phyloP scores from a whole-genome alignment of 2,797 vertebrate species.

The Todus mexicanus region DNA sequence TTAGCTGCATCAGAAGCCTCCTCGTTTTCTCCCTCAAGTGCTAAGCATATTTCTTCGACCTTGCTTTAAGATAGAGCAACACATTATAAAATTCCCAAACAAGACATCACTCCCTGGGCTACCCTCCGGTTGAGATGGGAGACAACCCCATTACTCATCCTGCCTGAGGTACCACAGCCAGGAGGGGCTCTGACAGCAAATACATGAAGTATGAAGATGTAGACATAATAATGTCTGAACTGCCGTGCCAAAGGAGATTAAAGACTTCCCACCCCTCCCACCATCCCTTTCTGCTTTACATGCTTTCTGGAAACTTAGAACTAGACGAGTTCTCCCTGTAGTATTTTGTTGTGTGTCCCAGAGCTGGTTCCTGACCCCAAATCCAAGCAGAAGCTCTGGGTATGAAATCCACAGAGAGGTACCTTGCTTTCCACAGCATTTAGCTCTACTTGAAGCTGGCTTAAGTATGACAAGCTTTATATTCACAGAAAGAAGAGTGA shows the following conservation, averaged over 20 bases:
- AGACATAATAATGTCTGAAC: not conserved
- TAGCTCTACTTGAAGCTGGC: not conserved
- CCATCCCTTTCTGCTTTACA: not conserved
- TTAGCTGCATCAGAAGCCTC: not conserved
- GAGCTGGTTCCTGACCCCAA: not conserved
- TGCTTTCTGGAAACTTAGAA: not conserved
- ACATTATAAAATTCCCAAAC: not conserved
- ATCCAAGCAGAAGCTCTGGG: not conserved
- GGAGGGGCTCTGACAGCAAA: not conserved
- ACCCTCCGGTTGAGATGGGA: not conserved
- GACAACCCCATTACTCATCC: not conserved
- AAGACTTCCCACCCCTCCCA: not conserved
- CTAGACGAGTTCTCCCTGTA: not conserved
- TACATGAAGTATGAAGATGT: not conserved
- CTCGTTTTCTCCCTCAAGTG: not conserved
- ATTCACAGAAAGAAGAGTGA: not conserved
- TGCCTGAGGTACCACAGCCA: not conserved
- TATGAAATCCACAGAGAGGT: not conserved
- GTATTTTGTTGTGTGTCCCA: not conserved
- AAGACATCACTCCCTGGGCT: not conserved
- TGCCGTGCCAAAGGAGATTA: not conserved
- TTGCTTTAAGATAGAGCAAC: not conserved
- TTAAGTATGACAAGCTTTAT: not conserved
- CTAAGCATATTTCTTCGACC: not conserved
- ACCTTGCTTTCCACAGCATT: not conserved